Conservation (phyloP, 2,888 invertebrate species). For the Mimachlamys varia region DNA sequence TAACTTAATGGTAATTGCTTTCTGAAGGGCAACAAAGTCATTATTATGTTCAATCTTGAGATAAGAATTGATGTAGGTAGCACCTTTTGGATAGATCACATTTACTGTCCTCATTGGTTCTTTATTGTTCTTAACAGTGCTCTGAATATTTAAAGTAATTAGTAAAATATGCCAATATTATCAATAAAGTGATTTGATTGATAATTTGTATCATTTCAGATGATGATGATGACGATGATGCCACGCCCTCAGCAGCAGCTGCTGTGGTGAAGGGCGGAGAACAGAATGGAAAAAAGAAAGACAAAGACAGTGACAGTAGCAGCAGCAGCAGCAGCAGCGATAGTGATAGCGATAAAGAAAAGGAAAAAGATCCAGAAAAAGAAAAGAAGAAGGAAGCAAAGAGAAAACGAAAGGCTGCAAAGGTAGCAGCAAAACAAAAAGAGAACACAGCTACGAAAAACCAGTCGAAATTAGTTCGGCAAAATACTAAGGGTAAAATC, state of each 20-base stretch:
- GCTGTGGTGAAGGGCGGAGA: background rate
- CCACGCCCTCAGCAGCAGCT: background rate
- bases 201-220: slow-evolving; percentile 25
- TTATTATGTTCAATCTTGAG: too few species aligned
- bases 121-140: too few species aligned
- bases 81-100: too few species aligned
- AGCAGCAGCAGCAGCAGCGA: too few species aligned
- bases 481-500: slow-evolving; percentile 7
- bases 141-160: too few species aligned
- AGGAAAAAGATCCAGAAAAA: slow-evolving; percentile 19
- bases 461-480: slow-evolving; percentile 42
- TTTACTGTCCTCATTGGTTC: too few species aligned
- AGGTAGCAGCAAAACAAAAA: slow-evolving; percentile 19
- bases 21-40: too few species aligned
- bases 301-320: background rate
- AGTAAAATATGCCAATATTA: too few species aligned
- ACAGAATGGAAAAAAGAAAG: background rate
- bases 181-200: too few species aligned
- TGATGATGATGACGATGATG: slow-evolving; percentile 45
- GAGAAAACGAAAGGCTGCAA: slow-evolving; percentile 32
- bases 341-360: slow-evolving; percentile 1
- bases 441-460: background rate
- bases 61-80: too few species aligned
- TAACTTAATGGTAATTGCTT: too few species aligned
- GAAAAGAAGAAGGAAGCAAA: slow-evolving; percentile 38